Base-by-base conservation (phyloP, 2,888 invertebrate species). In the Blomia tropicalis region DNA sequence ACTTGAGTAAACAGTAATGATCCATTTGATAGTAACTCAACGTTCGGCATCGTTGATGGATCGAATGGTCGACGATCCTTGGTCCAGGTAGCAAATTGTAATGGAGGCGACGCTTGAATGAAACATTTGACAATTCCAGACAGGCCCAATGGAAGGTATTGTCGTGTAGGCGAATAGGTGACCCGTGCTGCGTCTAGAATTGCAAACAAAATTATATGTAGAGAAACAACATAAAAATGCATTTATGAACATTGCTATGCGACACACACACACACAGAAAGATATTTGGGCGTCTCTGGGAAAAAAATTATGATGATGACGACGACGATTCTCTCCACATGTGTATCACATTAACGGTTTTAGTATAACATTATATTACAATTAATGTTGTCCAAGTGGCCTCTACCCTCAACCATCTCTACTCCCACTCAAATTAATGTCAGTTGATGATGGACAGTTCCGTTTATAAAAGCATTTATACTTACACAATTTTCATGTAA, bases 61-160 rank as follows among this genome's bases (percentile, higher is more conserved):
- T 91, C 90, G 71, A 90, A 79, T 69, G 88, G 80, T 66, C 89
- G 82, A 73, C 89, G 88, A 79, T 95, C 91, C 77, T 92, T 91
- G 73, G 90, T 91, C 95, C 95, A 96, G 71, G 90, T 89, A 68
- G 92, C 89, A 75, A 89, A 88, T 73, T 90, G 88, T 69, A 92
- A 81, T 58, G 91, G 88, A 44, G 95, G 95, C 77, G 92, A 93
- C 63, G 93, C 88, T 76, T 92, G 92, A 73, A 93, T 90, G 77
- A 90, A 89, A 77, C 95, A 95, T 73, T 91, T 88, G 63, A 95
- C 87, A 68, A 91, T 71, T 27, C 74, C 73, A 4, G 87, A 87
- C 74, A 92, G 79, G 59, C 92, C 87, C 75, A 89, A 87, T 60
- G 95, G 93, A 72, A 95, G 81, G 76, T 91, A 92, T 75, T 93